Base-by-base conservation (phyloP, 2,113 vertebrate species). In the Mesocricetus auratus region DNA sequence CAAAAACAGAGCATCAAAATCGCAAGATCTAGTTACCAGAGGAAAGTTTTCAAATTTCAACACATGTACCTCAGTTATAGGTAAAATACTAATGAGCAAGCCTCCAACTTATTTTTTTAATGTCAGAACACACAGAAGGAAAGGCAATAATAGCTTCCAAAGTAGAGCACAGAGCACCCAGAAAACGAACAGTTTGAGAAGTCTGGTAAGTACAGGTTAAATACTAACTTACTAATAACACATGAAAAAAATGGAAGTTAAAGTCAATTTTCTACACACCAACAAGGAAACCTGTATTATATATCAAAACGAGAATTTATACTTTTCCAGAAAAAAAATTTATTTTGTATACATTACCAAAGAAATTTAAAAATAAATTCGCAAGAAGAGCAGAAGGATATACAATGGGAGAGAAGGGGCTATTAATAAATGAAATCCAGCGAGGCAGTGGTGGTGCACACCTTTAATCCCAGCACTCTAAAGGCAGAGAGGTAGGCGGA, bases 101-200 rank as follows among this genome's bases (percentile, higher is more conserved):
- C 19, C 11, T 83, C 42, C 86, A 56, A 29, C 47, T 71, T 90
- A 82, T 26, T 58, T 94, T 69, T 97, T 29, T 58, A 94, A 97
- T 78, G 47, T 87, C 56, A 78, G 66, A 95, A 79, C 82, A 95
- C 60, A 94, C 62, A 95, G 71, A 60, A 24, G 31, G 10, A 26
- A 79, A 42, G 39, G 39, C 4, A 33, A 22, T 45, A 85, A 45
- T 45, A 85, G 39, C 4, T 29, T 2, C 58, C 42, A 85, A 26
- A 31, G 31, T 21, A 93, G 64, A 92, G 85, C 4, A 95, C 64
- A 75, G 93, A 93, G 19, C 29, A 79, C 86, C 89, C 93, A 75
- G n/a, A 89, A 86, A 95, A 94, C 89, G 36, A 95, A 91, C 77
- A 79, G 85, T 81, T n/a, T 91, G 26, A 93, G 85, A 93, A 92